Conservation (phyloP, 2,797 vertebrate species). For the Echeneis naucrates region DNA sequence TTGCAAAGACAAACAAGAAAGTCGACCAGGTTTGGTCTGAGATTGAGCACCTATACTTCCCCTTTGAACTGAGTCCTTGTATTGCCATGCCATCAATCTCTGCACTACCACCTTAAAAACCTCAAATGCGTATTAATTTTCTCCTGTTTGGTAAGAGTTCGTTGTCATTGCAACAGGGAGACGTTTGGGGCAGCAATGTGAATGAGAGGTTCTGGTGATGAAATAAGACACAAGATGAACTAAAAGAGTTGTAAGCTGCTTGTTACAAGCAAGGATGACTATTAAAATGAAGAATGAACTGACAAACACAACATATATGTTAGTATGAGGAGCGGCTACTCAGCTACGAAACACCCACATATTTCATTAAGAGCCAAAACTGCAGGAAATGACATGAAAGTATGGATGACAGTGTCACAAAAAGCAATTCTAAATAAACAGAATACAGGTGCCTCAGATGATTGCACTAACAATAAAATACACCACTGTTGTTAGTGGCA, state of each 20-base stretch:
- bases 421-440: conserved; percentile 57
- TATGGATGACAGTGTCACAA: conserved; percentile 63
- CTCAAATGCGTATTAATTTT: conserved; percentile 47
- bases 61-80: conserved; percentile 53
- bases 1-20: conserved; percentile 87
- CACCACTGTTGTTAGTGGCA: conserved; percentile 85
- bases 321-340: conserved; percentile 78
- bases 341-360: conserved; percentile 70
- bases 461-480: conserved; percentile 67
- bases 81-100: conserved; percentile 49
- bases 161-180: conserved; percentile 81
- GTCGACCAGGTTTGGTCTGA: conserved; percentile 86
- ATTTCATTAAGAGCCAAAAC: conserved; percentile 74
- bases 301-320: conserved; percentile 77
- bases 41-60: conserved; percentile 61
- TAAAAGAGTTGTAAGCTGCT: conserved; percentile 77
- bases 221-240: conserved; percentile 78
- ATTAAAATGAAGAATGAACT: conserved; percentile 81
- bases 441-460: conserved; percentile 66
- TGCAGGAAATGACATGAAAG: conserved; percentile 74
- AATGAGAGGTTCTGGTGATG: conserved; percentile 78
- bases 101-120: conserved; percentile 44
- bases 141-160: conserved; percentile 72
- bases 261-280: conserved; percentile 78
- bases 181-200: conserved; percentile 72